A percentile compares a stretch with the other conserved stretches of the same genome.
These are phyloP conservation scores for Desmodus rotundus DNA, from an alignment of 2,113 vertebrate genomes.

Conservation along the genomic window DNA sequence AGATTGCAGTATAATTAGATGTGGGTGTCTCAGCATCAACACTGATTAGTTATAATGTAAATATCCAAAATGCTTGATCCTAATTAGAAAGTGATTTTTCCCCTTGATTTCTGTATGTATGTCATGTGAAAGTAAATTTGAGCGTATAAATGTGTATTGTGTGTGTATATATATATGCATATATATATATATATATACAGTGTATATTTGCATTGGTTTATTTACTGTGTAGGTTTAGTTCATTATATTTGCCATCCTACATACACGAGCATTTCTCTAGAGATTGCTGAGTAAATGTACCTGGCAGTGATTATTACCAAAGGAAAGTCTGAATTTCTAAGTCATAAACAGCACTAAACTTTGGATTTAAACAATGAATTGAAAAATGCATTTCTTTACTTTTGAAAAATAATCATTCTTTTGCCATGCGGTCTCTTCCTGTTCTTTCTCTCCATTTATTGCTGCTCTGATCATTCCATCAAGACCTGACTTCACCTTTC, in stretches of 20 bases:
- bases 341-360: neutral
- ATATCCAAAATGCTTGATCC: slow-evolving; percentile 71
- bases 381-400: neutral
- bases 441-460: neutral
- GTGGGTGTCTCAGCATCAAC: slow-evolving; percentile 59
- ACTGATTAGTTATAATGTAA: slow-evolving; percentile 78
- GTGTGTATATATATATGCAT: neutral
- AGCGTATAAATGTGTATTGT: neutral
- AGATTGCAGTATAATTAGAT: slow-evolving; percentile 48
- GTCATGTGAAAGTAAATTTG: neutral
- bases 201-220: neutral
- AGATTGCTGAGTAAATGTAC: neutral
- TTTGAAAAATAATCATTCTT: neutral
- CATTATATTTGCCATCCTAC: neutral
- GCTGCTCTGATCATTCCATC: neutral
- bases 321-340: neutral
- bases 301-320: neutral
- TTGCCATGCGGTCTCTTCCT: neutral
- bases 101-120: neutral
- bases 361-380: neutral
- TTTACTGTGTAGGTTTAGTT: neutral
- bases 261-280: neutral
- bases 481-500: neutral
- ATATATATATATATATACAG: too few relatives aligned
- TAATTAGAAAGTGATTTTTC: slow-evolving; percentile 63